phyloP scores from a whole-genome alignment of 2,113 vertebrate species.

The Gallinago undulata region DNA sequence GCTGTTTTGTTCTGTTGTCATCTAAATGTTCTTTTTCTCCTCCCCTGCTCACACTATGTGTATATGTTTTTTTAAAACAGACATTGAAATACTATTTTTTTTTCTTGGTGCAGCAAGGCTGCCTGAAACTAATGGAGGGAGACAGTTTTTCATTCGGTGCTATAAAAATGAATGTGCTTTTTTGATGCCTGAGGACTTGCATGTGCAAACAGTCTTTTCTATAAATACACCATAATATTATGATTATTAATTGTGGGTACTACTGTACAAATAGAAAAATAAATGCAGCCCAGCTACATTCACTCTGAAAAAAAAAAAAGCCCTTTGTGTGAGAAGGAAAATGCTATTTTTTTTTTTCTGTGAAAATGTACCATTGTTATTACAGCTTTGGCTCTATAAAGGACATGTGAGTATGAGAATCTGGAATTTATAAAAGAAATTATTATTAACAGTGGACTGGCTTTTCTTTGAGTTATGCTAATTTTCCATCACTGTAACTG shows the following conservation, averaged over 20 bases:
- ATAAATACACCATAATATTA: background rate
- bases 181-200: background rate
- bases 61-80: background rate
- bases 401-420: background rate
- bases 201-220: background rate
- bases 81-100: background rate
- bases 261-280: background rate
- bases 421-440: conserved; percentile 3
- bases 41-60: background rate
- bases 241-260: conserved; percentile 13
- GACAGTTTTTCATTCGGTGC: background rate
- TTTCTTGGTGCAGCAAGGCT: background rate
- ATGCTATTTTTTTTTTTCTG: background rate
- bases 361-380: background rate
- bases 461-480: background rate
- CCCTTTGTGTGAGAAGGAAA: background rate
- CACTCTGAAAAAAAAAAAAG: background rate
- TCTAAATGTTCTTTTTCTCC: background rate
- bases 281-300: background rate
- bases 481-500: background rate
- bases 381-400: background rate
- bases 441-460: background rate
- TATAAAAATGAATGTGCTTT: background rate
- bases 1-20: background rate
- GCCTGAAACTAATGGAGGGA: background rate